Base-by-base conservation (phyloP, 2,797 vertebrate species). In the Leuciscus waleckii region DNA sequence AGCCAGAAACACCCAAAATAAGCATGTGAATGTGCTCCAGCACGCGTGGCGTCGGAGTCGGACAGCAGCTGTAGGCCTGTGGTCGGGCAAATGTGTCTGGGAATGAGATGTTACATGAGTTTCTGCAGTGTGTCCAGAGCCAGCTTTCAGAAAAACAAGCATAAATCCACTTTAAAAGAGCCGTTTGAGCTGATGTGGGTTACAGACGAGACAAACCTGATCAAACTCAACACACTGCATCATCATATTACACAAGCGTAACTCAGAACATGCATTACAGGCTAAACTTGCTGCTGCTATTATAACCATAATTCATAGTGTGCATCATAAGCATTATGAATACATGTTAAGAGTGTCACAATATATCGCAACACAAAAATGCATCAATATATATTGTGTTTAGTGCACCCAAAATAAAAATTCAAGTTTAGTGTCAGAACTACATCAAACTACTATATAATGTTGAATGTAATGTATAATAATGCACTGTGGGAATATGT, bases 61-160 rank as follows among this genome's bases (percentile, higher is more conserved):
- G 56, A 37, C 70, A 23, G 82, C 37, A 32, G 41, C 29, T 69
- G 67, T 19, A 61, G 56, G 43, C 61, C 68, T 41, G 68, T 26
- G 32, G 51, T 39, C 13, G 17, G 49, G 82, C 21, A 75, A 76
- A 63, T 49, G 70, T 74, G 81, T 83, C 73, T 49, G 81, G 54
- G 70, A 74, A 83, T 63, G 71, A 46, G 39, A 46, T 29, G n/a
- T 26, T 29, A 26, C 70, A 43, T 0, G 2, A 14, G 7, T 74
- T 49, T 74, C 71, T 29, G n/a, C 70, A 29, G 70, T 2, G 39
- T 13, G 7, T 29, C 41, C 37, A 70, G 1, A 41, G 65, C 32
- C 35, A 69, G 35, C 67, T 10, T 21, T 39, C 2, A 69, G 3
- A 32, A 49, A 74, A 49, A 49, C 71, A 32, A 29, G 41, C 71